Evolutionary conservation across 1,140 invertebrate genomes (phyloP).

Genomic region (Arctopsyche grandis): DNA sequence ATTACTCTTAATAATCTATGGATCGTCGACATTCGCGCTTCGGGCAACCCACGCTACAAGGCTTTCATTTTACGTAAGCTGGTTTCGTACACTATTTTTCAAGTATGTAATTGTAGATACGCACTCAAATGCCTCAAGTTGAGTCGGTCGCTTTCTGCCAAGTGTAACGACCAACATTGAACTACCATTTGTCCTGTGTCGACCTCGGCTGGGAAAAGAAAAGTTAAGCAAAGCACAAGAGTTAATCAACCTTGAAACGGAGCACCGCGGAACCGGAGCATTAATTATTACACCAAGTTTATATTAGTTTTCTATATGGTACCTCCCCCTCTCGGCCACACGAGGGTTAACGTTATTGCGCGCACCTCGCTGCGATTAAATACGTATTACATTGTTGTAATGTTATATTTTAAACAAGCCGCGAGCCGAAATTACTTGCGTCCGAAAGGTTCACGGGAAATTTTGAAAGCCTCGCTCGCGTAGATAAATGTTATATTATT

Average conservation of each 20-base stretch:
- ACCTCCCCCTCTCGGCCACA: neutral
- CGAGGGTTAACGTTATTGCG: neutral
- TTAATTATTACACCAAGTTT: neutral
- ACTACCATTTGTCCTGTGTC: neutral
- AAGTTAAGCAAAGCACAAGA: neutral
- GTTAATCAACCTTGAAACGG: slow-evolving; percentile 15
- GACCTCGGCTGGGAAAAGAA: neutral
- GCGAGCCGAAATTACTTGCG: too few relatives aligned
- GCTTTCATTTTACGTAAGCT: too few relatives aligned
- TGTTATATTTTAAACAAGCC: too few relatives aligned
- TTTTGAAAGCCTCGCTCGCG: too few relatives aligned
- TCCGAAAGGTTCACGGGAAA: too few relatives aligned
- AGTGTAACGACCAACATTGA: slow-evolving; percentile 7
- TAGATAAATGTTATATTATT: neutral
- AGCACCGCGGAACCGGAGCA: neutral
- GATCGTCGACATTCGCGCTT: too few relatives aligned
- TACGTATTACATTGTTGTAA: too few relatives aligned
- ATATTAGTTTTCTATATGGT: slow-evolving; percentile 13
- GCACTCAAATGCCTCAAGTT: neutral
- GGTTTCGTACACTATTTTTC: too few relatives aligned
- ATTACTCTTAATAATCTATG: too few relatives aligned
- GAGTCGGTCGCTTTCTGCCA: neutral
- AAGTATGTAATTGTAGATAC: too few relatives aligned
- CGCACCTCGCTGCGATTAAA: neutral
- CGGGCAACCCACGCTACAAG: too few relatives aligned